Conservation (phyloP, 2,113 vertebrate species). For the Siniperca chuatsi region DNA sequence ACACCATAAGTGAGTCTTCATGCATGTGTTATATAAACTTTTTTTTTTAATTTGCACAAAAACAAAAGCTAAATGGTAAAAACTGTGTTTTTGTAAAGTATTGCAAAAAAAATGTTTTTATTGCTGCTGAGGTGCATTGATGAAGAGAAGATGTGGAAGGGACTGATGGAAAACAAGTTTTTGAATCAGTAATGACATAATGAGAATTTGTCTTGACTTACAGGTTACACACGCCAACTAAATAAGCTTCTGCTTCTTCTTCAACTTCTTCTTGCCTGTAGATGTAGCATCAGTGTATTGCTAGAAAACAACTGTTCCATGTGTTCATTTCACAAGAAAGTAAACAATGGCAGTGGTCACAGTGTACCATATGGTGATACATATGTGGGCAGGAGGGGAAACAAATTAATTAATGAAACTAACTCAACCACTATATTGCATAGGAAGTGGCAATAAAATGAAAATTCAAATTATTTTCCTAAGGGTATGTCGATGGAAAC, state of each 20-base stretch:
- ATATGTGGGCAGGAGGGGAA: background rate
- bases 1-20: constrained; percentile 31
- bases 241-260: background rate
- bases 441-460: background rate
- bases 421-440: background rate
- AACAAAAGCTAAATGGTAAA: background rate
- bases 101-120: background rate
- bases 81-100: background rate
- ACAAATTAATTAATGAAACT: background rate
- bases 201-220: background rate
- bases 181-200: background rate
- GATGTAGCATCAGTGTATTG: background rate
- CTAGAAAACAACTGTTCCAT: background rate
- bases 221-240: background rate
- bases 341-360: background rate
- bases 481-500: background rate
- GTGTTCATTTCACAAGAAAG: background rate
- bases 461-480: background rate
- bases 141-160: background rate
- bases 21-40: background rate
- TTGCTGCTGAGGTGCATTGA: background rate
- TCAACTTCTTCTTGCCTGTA: background rate
- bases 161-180: background rate
- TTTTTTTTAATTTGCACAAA: background rate
- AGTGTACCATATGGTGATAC: background rate